A percentile compares a stretch with the other conserved stretches of the same genome.
Evolutionary conservation across 2,888 invertebrate species (phyloP).

Genomic region (Yponomeuta plumbellus): DNA sequence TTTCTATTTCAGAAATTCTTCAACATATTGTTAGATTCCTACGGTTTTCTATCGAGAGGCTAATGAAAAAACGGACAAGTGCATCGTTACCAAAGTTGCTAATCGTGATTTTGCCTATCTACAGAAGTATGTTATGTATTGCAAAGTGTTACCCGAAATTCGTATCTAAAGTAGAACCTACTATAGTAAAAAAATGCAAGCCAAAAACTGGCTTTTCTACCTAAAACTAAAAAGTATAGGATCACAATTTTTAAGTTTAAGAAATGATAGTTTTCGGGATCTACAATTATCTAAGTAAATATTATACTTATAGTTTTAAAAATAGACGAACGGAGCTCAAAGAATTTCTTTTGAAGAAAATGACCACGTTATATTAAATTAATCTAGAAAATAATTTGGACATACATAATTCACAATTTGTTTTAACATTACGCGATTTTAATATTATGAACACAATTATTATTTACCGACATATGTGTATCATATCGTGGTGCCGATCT

Average conservation of each 20-base stretch:
- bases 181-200: slow-evolving; percentile 34
- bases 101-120: slow-evolving; percentile 16
- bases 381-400: too few species aligned
- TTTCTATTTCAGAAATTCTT: too few species aligned
- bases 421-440: neutral
- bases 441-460: slow-evolving; percentile 7
- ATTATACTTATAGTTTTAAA: too few species aligned
- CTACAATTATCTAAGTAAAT: too few species aligned
- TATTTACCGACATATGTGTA: neutral
- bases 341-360: too few species aligned
- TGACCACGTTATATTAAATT: too few species aligned
- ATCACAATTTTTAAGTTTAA: slow-evolving; percentile 53
- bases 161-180: slow-evolving; percentile 23
- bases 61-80: neutral
- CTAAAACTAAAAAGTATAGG: slow-evolving; percentile 38
- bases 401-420: too few species aligned
- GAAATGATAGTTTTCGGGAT: slow-evolving; percentile 19
- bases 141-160: slow-evolving; percentile 45
- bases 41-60: too few species aligned
- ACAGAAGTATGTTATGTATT: slow-evolving; percentile 31
- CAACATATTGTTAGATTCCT: too few species aligned
- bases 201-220: slow-evolving; percentile 32
- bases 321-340: too few species aligned
- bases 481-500: too few species aligned
- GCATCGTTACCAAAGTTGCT: neutral